Conservation (phyloP, 2,113 vertebrate species). For the Paradisaea rubra region DNA sequence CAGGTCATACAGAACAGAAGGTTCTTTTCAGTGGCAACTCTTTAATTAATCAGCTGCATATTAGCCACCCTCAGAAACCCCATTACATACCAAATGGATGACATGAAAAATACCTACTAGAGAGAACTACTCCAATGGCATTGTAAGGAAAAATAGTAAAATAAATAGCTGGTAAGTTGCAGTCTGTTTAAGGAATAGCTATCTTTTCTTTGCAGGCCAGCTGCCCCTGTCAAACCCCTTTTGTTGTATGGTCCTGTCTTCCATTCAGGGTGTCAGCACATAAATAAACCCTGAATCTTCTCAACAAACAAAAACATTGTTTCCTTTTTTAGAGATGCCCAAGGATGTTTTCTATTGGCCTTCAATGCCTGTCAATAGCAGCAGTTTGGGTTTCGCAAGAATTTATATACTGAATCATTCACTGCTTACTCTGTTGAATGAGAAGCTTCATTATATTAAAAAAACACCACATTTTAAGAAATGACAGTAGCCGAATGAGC, state of each 20-base stretch:
- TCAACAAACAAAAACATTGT: neutral
- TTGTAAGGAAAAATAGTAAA: neutral
- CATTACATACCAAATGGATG: neutral
- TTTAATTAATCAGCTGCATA: conserved; percentile 1
- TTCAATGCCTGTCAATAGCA: neutral
- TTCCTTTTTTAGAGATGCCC: neutral
- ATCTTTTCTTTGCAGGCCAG: neutral
- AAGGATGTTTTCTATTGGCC: neutral
- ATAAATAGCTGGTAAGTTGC: neutral
- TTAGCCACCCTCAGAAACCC: neutral
- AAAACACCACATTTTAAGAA: neutral
- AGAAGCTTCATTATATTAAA: neutral
- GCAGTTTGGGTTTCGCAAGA: neutral
- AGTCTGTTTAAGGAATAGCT: neutral
- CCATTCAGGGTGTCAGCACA: neutral
- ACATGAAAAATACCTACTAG: neutral
- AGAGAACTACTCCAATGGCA: neutral
- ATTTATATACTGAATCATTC: neutral
- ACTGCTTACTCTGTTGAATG: neutral
- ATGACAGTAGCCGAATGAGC: neutral
- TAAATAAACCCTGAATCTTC: neutral
- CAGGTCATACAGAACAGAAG: neutral
- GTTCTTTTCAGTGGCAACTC: neutral
- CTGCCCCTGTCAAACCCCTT: neutral
- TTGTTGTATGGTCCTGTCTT: neutral